These are phyloP conservation scores for Propithecus deckenii DNA, from an alignment of 2,797 vertebrate species.

Conservation along the genomic window DNA sequence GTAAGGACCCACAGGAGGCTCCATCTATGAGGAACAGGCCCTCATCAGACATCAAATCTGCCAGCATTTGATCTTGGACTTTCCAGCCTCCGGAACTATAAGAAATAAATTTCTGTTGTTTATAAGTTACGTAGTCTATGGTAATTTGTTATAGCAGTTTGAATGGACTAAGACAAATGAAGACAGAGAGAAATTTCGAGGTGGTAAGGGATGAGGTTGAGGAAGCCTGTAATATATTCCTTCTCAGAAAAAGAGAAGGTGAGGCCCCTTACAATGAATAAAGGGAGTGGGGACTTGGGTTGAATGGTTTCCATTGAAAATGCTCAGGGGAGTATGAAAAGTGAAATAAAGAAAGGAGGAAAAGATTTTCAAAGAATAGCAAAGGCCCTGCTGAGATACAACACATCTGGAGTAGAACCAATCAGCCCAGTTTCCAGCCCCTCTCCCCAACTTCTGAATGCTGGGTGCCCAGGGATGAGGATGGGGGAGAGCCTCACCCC, in stretches of 20 bases:
- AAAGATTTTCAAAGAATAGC: not conserved
- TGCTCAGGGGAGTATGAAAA: not conserved
- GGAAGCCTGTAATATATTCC: not conserved
- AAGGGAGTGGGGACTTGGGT: not conserved
- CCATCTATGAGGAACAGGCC: not conserved
- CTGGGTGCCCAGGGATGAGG: not conserved
- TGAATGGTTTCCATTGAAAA: not conserved
- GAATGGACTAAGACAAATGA: not conserved
- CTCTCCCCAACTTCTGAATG: not conserved
- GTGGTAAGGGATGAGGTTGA: not conserved
- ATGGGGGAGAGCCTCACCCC: not conserved
- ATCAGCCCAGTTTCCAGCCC: not conserved
- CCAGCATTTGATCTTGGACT: not conserved
- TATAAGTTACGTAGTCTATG: not conserved
- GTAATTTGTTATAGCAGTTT: not conserved
- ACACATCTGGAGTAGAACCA: not conserved
- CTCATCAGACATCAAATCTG: not conserved
- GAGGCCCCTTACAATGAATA: not conserved
- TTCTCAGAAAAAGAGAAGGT: not conserved
- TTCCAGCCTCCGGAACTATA: not conserved
- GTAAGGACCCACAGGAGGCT: not conserved
- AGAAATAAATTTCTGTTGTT: not conserved
- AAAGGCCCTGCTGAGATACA: not conserved
- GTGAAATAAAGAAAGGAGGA: not conserved
- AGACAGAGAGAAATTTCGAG: not conserved